Base-by-base conservation (phyloP, 1,140 invertebrate species). In the Aplysia californica region DNA sequence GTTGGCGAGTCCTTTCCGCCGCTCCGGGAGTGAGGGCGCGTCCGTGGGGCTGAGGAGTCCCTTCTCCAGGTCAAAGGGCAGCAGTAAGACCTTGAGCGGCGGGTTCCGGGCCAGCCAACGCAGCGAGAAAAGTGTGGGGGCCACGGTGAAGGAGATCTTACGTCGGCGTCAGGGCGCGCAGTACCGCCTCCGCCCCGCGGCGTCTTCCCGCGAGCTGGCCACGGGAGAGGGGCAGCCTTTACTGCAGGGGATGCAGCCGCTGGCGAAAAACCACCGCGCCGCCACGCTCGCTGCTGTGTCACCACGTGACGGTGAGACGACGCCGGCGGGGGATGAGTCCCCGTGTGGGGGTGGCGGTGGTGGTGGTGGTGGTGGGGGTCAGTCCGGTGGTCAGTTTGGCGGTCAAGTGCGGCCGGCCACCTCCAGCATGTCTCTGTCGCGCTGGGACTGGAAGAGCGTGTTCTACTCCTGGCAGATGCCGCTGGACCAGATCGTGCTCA, bases 371-470 rank as follows among this genome's bases (percentile, higher is more conserved):
- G 10, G 10, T 50, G 10, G 6, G 15, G 29, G 15, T 10, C 26
- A 10, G 10, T n/a, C n/a, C n/a, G n/a, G n/a, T n/a, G n/a, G n/a
- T n/a, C n/a, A n/a, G n/a, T n/a, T n/a, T n/a, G n/a, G n/a, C n/a
- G n/a, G n/a, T n/a, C n/a, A n/a, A n/a, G n/a, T 38, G 1, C 59
- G 6, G 10, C 39, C 59, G 21, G n/a, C 78, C 5, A 15, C 73
- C 3, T 41, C 68, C 21, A 70, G 36, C 15, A 26, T 76, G 41
- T 61, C 76, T 20, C 21, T 80, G 31, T 59, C 79, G 5, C 38
- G 76, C 1, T 78, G 76, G 76, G 77, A 80, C 61, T 80, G 79
- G 79, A 80, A 80, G 61, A 78, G 72, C n/a, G n/a, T 80, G 58
- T 76, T 80, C 61, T 78, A 78, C 61, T 73, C 77, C 44, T 78